phyloP scores from a whole-genome alignment of 2,888 invertebrate species.

The Thera obeliscata region DNA sequence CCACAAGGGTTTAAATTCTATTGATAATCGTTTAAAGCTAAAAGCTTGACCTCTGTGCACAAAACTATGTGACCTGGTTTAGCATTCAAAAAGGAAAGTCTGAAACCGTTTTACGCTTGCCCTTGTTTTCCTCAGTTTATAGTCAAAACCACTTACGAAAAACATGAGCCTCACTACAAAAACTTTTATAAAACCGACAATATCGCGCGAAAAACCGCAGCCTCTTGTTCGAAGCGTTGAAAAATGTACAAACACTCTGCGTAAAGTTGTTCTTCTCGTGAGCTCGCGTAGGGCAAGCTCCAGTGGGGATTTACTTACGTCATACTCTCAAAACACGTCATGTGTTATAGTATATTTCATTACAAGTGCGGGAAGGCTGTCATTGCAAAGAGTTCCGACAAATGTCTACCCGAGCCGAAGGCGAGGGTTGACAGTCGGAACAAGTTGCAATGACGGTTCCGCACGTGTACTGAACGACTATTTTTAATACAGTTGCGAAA shows the following conservation, averaged over 20 bases:
- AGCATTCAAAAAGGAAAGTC: conserved; percentile 13
- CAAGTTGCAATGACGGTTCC: too few species aligned
- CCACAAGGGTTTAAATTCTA: too few species aligned
- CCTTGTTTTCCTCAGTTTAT: conserved; percentile 33
- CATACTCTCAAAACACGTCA: not conserved
- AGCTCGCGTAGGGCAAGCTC: conserved; percentile 33
- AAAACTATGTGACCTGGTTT: not conserved
- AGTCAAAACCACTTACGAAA: conserved; percentile 38
- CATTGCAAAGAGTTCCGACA: too few species aligned
- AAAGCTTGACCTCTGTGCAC: not conserved
- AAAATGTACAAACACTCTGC: conserved; percentile 68
- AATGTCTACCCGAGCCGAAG: too few species aligned
- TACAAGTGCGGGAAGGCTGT: too few species aligned
- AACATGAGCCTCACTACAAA: conserved; percentile 30
- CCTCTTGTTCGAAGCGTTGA: conserved; percentile 35
- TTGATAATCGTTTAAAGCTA: too few species aligned
- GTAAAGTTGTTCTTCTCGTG: conserved; percentile 51
- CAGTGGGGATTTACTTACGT: not conserved
- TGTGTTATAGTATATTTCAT: too few species aligned
- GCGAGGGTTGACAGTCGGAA: too few species aligned
- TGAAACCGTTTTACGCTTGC: conserved; percentile 19
- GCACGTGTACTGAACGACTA: too few species aligned
- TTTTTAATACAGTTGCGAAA: too few species aligned
- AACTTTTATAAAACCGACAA: conserved; percentile 33
- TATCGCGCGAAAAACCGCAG: conserved; percentile 29